A percentile compares a stretch with the other conserved stretches of the same genome.
Conservation (phyloP, 2,888 invertebrate genomes). For the Enchytraeus crypticus region DNA sequence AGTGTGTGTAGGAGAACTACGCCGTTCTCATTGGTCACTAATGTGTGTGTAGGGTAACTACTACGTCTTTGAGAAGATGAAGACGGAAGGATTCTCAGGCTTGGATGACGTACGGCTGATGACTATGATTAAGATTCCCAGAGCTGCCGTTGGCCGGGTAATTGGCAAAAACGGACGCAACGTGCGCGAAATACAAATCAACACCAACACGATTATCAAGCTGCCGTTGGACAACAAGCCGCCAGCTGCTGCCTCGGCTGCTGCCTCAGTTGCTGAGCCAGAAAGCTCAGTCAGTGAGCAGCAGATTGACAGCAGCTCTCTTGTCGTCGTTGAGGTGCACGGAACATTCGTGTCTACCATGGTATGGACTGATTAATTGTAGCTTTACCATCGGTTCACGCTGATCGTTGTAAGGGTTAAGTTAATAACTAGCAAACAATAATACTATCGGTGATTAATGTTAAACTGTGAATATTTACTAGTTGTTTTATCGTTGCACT, state of each 20-base stretch:
- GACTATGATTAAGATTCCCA: slow-evolving; percentile 81
- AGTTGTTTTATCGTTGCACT: too few species aligned
- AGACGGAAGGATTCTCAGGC: slow-evolving; percentile 56
- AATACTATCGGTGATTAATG: too few species aligned
- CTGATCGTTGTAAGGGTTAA: neutral
- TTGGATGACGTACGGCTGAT: slow-evolving; percentile 74
- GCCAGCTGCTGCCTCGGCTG: neutral
- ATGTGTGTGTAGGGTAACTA: slow-evolving; percentile 69
- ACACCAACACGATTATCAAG: slow-evolving; percentile 70
- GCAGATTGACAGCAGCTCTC: slow-evolving; percentile 18
- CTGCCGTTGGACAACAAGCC: slow-evolving; percentile 33
- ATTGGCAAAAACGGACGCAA: slow-evolving; percentile 68
- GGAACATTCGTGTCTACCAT: slow-evolving; percentile 28
- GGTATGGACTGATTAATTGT: slow-evolving; percentile 6
- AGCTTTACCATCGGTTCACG: neutral
- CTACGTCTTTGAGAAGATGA: slow-evolving; percentile 92
- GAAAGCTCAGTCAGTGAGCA: too few species aligned
- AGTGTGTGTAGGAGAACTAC: too few species aligned
- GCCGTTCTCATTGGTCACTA: neutral
- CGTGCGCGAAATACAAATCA: slow-evolving; percentile 74
- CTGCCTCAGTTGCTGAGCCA: neutral
- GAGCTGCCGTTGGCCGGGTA: slow-evolving; percentile 83
- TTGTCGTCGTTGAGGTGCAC: slow-evolving; percentile 27
- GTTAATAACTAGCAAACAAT: neutral
- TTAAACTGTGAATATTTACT: too few species aligned